These are phyloP conservation scores for Hiodon alosoides DNA, from an alignment of 2,113 vertebrate genomes.

Conservation along the genomic window DNA sequence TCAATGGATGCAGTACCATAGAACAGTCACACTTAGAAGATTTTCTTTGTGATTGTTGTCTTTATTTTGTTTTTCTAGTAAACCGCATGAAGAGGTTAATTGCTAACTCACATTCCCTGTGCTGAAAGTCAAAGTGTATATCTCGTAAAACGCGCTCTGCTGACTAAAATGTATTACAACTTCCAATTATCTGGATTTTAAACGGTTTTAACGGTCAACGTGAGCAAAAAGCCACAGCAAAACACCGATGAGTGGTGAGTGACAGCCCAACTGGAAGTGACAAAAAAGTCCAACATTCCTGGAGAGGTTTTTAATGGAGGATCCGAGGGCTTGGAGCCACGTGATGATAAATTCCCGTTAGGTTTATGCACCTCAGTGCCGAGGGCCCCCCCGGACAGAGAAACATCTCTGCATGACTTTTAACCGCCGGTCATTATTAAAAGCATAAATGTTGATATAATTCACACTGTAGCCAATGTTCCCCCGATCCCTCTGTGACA, in stretches of 20 bases:
- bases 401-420: not conserved
- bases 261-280: not conserved
- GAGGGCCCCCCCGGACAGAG: not conserved
- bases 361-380: not conserved
- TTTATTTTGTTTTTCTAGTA: too few relatives aligned
- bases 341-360: constrained; percentile 14
- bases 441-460: constrained; percentile 7
- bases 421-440: constrained; percentile 9
- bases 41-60: too few relatives aligned
- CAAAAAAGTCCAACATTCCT: not conserved
- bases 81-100: too few relatives aligned
- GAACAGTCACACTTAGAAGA: too few relatives aligned
- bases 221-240: too few relatives aligned
- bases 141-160: too few relatives aligned
- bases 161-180: too few relatives aligned
- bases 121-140: too few relatives aligned
- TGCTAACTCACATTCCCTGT: too few relatives aligned
- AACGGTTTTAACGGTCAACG: too few relatives aligned
- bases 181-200: too few relatives aligned
- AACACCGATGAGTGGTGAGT: not conserved
- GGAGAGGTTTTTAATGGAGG: not conserved
- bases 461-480: not conserved
- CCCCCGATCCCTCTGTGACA: not conserved
- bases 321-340: not conserved
- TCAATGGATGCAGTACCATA: too few relatives aligned